These are phyloP conservation scores for Vimba vimba DNA, from an alignment of 2,113 vertebrate genomes.

Conservation along the genomic window DNA sequence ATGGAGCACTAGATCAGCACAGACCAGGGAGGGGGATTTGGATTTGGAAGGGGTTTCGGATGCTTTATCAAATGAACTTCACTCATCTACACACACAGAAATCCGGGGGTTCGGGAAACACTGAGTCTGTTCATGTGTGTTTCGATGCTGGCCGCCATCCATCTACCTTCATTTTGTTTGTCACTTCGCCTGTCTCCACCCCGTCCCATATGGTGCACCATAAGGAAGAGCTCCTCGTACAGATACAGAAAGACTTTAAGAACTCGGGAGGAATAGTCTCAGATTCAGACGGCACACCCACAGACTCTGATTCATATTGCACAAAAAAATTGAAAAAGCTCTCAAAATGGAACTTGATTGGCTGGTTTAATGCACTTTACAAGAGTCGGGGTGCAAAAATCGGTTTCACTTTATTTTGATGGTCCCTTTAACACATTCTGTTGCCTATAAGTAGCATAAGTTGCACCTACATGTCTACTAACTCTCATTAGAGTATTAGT, in stretches of 20 bases:
- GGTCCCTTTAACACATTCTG: too few relatives aligned
- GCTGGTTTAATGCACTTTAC: neutral
- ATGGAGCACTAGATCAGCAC: constrained; percentile 30
- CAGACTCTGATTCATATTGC: neutral
- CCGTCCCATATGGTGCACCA: constrained; percentile 55
- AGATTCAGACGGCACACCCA: neutral
- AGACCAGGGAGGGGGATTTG: constrained; percentile 22
- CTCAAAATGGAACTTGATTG: neutral
- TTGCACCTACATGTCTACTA: too few relatives aligned
- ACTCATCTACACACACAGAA: constrained; percentile 30
- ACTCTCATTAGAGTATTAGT: too few relatives aligned
- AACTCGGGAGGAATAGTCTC: neutral
- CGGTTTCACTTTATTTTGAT: neutral
- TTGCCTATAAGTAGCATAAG: too few relatives aligned
- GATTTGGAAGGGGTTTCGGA: constrained; percentile 1
- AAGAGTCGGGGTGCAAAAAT: neutral
- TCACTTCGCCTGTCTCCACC: constrained; percentile 47
- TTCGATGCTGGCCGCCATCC: constrained; percentile 45
- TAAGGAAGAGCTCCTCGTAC: constrained; percentile 49
- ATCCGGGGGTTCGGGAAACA: constrained; percentile 3
- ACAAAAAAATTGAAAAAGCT: constrained; percentile 2
- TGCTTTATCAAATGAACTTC: constrained; percentile 32
- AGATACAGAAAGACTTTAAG: constrained; percentile 38
- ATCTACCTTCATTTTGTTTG: constrained; percentile 49
- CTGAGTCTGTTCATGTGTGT: constrained; percentile 32